Evolutionary conservation across 2,113 vertebrate species (phyloP).

Genomic region (Nycticryphes semicollaris): DNA sequence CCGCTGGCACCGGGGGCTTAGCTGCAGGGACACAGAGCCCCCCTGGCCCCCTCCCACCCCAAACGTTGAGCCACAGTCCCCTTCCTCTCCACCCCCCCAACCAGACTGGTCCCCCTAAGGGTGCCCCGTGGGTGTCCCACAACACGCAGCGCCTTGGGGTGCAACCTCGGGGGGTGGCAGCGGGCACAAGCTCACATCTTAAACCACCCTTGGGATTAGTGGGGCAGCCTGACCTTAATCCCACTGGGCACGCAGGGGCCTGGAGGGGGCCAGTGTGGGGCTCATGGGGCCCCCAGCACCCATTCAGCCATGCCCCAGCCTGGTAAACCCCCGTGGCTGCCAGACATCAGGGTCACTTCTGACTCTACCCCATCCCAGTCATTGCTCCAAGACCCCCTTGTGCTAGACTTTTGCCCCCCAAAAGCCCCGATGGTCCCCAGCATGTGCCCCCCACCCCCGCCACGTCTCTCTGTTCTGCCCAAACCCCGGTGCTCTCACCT

Average conservation of each 20-base stretch:
- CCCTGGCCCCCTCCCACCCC: neutral
- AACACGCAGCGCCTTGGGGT: neutral
- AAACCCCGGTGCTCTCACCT: accelerated
- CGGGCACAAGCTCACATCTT: neutral
- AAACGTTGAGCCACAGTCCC: accelerated
- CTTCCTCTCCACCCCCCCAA: too few relatives aligned
- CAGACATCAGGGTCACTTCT: neutral
- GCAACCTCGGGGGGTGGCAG: neutral
- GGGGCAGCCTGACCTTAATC: constrained; percentile 40
- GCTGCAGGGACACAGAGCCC: neutral
- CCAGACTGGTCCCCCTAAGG: neutral
- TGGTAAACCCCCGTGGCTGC: neutral
- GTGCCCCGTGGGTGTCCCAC: accelerated
- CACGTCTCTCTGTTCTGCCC: accelerated
- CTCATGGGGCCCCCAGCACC: neutral
- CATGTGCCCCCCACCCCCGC: accelerated
- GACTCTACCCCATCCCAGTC: neutral
- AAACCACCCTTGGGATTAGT: neutral
- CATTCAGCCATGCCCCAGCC: accelerated
- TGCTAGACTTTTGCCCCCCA: accelerated
- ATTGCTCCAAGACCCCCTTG: neutral
- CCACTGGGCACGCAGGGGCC: neutral
- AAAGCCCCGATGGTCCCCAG: neutral
- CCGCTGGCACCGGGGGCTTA: neutral
- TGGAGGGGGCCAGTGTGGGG: neutral